Percentiles rank a stretch among this genome's conserved stretches.
These are phyloP conservation scores for Cirrhinus molitorella DNA, from an alignment of 2,797 vertebrate species.

Conservation along the genomic window DNA sequence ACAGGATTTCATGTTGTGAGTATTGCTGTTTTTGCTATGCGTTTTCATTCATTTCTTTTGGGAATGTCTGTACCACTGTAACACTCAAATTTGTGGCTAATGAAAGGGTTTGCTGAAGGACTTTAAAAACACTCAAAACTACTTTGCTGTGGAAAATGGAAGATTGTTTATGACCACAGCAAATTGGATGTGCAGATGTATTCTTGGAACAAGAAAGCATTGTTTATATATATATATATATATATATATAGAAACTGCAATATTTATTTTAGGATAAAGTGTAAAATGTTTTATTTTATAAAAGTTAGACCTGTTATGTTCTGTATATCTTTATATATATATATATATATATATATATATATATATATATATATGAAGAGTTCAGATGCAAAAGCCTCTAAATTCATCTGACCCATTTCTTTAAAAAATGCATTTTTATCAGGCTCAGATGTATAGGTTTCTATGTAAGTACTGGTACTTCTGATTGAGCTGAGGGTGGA, in stretches of 20 bases:
- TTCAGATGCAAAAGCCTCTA: too few relatives aligned
- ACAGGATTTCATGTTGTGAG: constrained; percentile 99
- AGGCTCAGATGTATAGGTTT: too few relatives aligned
- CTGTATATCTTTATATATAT: background rate
- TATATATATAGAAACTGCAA: background rate
- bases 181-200: background rate
- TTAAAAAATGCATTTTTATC: too few relatives aligned
- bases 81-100: background rate
- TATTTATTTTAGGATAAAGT: background rate
- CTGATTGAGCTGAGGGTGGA: too few relatives aligned
- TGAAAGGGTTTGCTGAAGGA: background rate
- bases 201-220: background rate
- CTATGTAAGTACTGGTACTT: too few relatives aligned
- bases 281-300: background rate
- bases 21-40: constrained; percentile 58
- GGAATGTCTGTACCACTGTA: background rate
- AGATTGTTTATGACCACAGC: constrained; percentile 2
- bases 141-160: background rate
- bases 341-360: too few relatives aligned
- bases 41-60: background rate
- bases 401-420: too few relatives aligned
- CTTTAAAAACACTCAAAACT: constrained; percentile 16
- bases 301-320: background rate
- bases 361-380: too few relatives aligned
- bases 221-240: background rate